Evolutionary conservation across 2,113 vertebrate species (phyloP).

Genomic region (Marmota flaviventris): DNA sequence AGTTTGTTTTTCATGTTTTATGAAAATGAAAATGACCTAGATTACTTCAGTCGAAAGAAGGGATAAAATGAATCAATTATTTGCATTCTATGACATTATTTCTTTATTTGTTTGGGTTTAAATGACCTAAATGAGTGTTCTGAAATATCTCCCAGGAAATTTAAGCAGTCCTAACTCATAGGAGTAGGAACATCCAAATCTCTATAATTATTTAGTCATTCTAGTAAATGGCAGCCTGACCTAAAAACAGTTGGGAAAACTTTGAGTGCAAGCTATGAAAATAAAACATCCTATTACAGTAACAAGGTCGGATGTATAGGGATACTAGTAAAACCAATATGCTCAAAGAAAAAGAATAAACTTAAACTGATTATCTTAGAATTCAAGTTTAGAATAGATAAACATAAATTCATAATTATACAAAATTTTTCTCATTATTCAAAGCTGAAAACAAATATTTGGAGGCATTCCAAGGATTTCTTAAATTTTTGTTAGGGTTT

Average conservation of each 20-base stretch:
- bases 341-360: background rate
- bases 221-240: background rate
- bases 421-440: conserved; percentile 44
- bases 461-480: background rate
- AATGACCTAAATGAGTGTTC: conserved; percentile 27
- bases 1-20: conserved; percentile 17
- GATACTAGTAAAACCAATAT: background rate
- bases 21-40: conserved; percentile 29
- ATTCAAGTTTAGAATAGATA: conserved; percentile 32
- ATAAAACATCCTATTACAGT: background rate
- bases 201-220: background rate
- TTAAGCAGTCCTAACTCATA: background rate
- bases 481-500: conserved; percentile 2
- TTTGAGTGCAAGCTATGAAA: background rate
- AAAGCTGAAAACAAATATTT: conserved; percentile 53
- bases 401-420: conserved; percentile 15
- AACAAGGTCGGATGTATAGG: background rate
- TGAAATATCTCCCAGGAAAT: conserved; percentile 14
- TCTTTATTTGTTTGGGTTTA: conserved; percentile 10
- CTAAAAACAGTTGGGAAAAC: background rate
- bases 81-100: background rate
- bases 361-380: conserved; percentile 7
- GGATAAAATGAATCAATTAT: background rate
- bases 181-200: background rate
- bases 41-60: background rate